Evolutionary conservation across 2,113 vertebrate species (phyloP).

Genomic region (Pseudolaguvia tuberculata): DNA sequence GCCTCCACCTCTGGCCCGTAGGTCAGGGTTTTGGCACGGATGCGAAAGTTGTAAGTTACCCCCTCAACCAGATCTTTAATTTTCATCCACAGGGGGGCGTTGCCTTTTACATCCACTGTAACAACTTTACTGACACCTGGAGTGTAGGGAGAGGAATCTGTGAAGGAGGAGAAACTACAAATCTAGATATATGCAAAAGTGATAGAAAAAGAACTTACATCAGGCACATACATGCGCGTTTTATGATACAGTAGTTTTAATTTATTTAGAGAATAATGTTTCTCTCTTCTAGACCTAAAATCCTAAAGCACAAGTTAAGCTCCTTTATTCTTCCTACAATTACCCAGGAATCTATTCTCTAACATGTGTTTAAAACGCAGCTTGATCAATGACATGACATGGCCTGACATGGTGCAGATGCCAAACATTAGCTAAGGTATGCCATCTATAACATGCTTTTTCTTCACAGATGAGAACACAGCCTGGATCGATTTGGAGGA

Average conservation of each 20-base stretch:
- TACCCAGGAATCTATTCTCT: slow-evolving; percentile 58
- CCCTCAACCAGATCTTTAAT: slow-evolving; percentile 93
- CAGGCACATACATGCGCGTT: too few relatives aligned
- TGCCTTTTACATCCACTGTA: slow-evolving; percentile 93
- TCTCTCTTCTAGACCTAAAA: slow-evolving; percentile 33
- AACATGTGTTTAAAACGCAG: slow-evolving; percentile 51
- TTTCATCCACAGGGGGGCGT: slow-evolving; percentile 88
- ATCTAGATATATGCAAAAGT: slow-evolving; percentile 65
- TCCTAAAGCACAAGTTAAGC: slow-evolving; percentile 48
- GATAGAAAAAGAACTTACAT: slow-evolving; percentile 29
- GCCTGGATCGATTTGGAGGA: slow-evolving; percentile 57
- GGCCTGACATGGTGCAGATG: slow-evolving; percentile 42
- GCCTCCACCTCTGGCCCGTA: slow-evolving; percentile 93
- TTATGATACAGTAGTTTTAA: too few relatives aligned
- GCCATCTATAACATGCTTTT: slow-evolving; percentile 46
- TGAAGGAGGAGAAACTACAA: slow-evolving; percentile 68
- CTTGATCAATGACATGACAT: slow-evolving; percentile 35
- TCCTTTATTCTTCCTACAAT: slow-evolving; percentile 58
- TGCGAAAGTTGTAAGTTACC: slow-evolving; percentile 86
- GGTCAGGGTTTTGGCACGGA: slow-evolving; percentile 87
- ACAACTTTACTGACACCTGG: slow-evolving; percentile 98
- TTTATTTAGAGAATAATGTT: too few relatives aligned
- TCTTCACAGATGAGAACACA: slow-evolving; percentile 52
- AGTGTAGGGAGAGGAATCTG: slow-evolving; percentile 72
- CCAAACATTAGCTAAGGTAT: slow-evolving; percentile 38